Percentiles rank a stretch among this genome's conserved stretches.
Conservation (phyloP, 2,797 vertebrate species). For the Danio aesculapii region DNA sequence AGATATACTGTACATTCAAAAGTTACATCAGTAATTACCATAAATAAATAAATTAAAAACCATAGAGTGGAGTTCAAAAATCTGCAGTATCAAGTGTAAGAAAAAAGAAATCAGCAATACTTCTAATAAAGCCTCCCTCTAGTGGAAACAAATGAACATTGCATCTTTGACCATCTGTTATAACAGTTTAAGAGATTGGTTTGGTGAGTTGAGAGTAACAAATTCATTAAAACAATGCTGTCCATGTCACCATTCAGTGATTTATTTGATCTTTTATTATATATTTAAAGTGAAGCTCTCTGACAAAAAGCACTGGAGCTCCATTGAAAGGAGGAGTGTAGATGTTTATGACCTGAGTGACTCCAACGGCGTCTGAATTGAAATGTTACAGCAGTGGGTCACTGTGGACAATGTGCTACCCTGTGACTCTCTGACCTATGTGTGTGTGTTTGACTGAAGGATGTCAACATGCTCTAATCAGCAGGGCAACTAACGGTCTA, state of each 20-base stretch:
- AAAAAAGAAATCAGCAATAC: not conserved
- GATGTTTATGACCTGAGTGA: not conserved
- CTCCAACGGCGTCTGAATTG: not conserved
- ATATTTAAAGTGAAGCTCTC: not conserved
- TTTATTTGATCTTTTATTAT: not conserved
- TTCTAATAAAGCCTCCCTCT: slow-evolving; percentile 21
- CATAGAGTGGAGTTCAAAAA: no score
- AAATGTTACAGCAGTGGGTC: slow-evolving; percentile 1
- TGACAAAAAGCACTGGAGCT: slow-evolving; percentile 8
- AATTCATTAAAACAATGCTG: not conserved
- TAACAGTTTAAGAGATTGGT: not conserved
- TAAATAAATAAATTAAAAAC: no score
- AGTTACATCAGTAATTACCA: no score
- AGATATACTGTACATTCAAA: no score
- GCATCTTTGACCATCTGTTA: not conserved
- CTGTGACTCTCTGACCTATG: slow-evolving; percentile 7
- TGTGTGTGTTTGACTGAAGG: not conserved
- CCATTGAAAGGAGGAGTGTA: not conserved
- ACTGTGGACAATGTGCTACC: slow-evolving; percentile 19
- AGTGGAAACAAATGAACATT: slow-evolving; percentile 28
- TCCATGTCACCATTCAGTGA: not conserved
- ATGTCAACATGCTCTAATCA: slow-evolving; percentile 16
- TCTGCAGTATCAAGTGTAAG: no score
- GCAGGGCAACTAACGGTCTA: not conserved
- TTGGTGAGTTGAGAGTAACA: not conserved